Evolutionary conservation across 2,888 invertebrate species (phyloP).

Genomic region (Lampropteryx suffumata): DNA sequence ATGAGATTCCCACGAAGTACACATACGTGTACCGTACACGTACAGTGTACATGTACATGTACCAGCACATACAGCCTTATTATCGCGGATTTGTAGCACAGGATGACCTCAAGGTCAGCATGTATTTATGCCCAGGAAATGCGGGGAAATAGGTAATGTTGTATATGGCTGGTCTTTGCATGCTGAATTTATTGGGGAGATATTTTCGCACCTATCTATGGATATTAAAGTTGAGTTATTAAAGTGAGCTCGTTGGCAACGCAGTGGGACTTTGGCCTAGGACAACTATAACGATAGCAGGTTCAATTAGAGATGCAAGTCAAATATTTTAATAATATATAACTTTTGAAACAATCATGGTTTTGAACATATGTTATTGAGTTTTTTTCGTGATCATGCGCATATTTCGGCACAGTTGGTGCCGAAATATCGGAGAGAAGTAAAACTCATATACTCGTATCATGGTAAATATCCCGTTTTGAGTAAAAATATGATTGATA

Average conservation of each 20-base stretch:
- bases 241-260: conserved; percentile 3
- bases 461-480: too few relatives aligned
- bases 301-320: neutral
- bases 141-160: conserved; percentile 23
- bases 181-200: conserved; percentile 19
- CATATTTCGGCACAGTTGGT: too few relatives aligned
- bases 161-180: conserved; percentile 16
- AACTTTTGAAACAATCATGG: too few relatives aligned
- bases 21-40: conserved; percentile 7
- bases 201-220: conserved; percentile 28
- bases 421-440: too few relatives aligned
- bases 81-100: conserved; percentile 35
- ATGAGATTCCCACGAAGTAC: conserved; percentile 54
- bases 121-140: conserved; percentile 27
- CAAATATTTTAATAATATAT: neutral
- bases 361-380: too few relatives aligned
- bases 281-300: too few relatives aligned
- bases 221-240: conserved; percentile 30
- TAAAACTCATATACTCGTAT: too few relatives aligned
- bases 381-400: too few relatives aligned
- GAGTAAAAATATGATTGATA: too few relatives aligned
- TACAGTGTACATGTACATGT: conserved; percentile 8
- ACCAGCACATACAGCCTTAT: conserved; percentile 16
- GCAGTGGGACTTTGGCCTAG: neutral
- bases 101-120: conserved; percentile 29